Evolutionary conservation across 2,113 vertebrate species (phyloP).

Genomic region (Pseudorasbora parva): DNA sequence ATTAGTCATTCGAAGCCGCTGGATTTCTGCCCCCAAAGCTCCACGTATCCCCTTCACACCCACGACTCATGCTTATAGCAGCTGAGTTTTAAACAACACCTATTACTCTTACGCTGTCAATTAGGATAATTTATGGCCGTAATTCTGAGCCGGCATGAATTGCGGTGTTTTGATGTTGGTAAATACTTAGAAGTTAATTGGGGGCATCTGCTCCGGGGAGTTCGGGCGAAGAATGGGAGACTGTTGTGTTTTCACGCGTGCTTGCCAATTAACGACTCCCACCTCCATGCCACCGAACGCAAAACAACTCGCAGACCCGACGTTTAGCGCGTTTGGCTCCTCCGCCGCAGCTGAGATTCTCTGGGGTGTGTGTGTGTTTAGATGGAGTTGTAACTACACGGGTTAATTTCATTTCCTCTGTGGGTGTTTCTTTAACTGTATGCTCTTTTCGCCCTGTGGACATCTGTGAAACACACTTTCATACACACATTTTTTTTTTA

Average conservation of each 20-base stretch:
- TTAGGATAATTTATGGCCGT: constrained; percentile 64
- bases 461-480: background rate
- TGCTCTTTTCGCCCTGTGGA: background rate
- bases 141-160: constrained; percentile 57
- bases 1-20: constrained; percentile 43
- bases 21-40: constrained; percentile 44
- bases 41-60: constrained; percentile 15
- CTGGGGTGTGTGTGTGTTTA: constrained; percentile 2
- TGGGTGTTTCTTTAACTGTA: background rate
- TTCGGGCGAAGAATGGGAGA: constrained; percentile 39
- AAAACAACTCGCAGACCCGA: constrained; percentile 41
- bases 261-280: constrained; percentile 57
- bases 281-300: constrained; percentile 50
- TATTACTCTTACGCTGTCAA: constrained; percentile 64
- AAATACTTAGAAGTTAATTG: constrained; percentile 65
- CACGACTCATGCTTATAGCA: constrained; percentile 37
- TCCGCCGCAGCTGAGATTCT: background rate
- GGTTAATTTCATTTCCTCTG: constrained; percentile 36
- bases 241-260: constrained; percentile 31
- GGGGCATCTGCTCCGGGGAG: constrained; percentile 57
- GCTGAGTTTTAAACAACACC: constrained; percentile 59
- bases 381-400: constrained; percentile 22
- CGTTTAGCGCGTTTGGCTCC: constrained; percentile 11
- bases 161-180: constrained; percentile 59
- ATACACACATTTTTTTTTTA: background rate